Conservation (phyloP, 2,113 vertebrate species). For the Chitala chitala region DNA sequence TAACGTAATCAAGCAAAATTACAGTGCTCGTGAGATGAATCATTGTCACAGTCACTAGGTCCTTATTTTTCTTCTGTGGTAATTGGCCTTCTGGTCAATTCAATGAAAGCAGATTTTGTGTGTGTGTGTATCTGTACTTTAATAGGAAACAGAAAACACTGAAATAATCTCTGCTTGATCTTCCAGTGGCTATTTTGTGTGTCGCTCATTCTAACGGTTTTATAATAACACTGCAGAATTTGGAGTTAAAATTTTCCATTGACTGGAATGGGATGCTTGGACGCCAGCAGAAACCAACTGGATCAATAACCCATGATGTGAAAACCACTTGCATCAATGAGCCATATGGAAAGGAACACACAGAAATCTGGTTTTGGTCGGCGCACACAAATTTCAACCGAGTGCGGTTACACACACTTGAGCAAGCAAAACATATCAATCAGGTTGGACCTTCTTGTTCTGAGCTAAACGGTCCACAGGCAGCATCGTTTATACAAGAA, state of each 20-base stretch:
- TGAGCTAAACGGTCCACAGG: no score
- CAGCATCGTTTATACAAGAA: no score
- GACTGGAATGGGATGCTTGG: constrained; percentile 8
- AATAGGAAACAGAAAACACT: not conserved
- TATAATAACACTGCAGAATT: not conserved
- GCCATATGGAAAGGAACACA: not conserved
- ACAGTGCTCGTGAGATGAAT: constrained; percentile 31
- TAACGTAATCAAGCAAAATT: constrained; percentile 32
- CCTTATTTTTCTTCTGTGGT: constrained; percentile 26
- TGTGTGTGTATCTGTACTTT: not conserved
- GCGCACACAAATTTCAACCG: not conserved
- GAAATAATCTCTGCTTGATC: not conserved
- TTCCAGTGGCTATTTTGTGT: not conserved
- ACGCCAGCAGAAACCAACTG: constrained; percentile 15
- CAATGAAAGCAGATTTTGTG: no score
- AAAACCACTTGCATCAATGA: constrained; percentile 18
- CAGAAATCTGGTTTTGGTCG: not conserved
- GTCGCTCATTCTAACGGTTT: not conserved
- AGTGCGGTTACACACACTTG: not conserved
- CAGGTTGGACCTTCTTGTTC: no score
- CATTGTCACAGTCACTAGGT: constrained; percentile 24
- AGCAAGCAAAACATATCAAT: not conserved
- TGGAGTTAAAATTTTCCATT: not conserved
- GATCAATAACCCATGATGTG: not conserved
- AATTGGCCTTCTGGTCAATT: not conserved